A percentile compares a stretch with the other conserved stretches of the same genome.
Conservation (phyloP, 2,113 vertebrate species). For the Tragelaphus scriptus region DNA sequence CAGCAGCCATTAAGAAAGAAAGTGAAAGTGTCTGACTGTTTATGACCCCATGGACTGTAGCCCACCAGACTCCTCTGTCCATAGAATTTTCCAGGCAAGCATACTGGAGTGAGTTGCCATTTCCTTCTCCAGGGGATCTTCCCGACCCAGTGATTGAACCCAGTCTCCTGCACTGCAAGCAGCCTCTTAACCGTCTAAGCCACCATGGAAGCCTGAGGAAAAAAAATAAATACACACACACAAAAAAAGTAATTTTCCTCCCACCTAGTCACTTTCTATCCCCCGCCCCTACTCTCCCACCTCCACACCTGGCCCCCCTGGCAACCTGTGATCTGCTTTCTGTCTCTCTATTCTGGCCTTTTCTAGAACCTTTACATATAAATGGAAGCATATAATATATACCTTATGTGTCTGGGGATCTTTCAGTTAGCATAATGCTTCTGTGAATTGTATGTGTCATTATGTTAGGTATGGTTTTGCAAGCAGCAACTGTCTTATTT, state of each 20-base stretch:
- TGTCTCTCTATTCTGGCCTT: not conserved
- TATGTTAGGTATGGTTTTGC: not conserved
- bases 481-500: not conserved
- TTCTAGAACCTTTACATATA: not conserved
- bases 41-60: not conserved
- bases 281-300: not conserved
- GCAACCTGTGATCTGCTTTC: not conserved
- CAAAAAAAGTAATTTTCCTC: not conserved
- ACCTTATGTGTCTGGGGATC: not conserved
- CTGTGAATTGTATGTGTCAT: not conserved
- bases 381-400: not conserved
- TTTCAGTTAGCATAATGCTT: not conserved
- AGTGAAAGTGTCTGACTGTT: not conserved
- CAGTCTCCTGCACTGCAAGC: not conserved
- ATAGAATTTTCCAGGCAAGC: not conserved
- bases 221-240: not conserved
- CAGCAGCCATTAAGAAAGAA: not conserved
- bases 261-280: not conserved
- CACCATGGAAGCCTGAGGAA: not conserved
- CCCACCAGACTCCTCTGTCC: not conserved
- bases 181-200: not conserved
- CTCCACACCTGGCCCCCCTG: not conserved
- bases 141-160: not conserved
- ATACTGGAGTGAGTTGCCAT: not conserved
- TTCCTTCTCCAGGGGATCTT: not conserved